These are phyloP conservation scores for Enteromius unitaeniatus DNA, from an alignment of 2,797 vertebrate genomes.

Conservation along the genomic window DNA sequence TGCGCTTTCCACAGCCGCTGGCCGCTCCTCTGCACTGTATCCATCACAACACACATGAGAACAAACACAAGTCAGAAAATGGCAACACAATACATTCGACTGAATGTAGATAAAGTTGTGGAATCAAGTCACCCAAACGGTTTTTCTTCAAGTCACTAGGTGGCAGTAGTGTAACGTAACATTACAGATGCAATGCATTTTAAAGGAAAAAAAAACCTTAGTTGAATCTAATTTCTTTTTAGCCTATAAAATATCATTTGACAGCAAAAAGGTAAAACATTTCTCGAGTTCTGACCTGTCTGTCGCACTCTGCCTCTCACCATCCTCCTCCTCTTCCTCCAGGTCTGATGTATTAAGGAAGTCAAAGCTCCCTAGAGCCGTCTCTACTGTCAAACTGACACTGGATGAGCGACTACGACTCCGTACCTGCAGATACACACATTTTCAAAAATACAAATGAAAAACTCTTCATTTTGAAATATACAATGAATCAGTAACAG, in stretches of 20 bases:
- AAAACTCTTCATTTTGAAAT: background rate
- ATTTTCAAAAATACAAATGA: background rate
- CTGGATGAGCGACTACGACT: conserved; percentile 89
- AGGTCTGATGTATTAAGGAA: conserved; percentile 89
- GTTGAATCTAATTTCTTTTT: background rate
- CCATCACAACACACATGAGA: conserved; percentile 9
- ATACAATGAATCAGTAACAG: background rate
- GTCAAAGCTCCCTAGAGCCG: conserved; percentile 93
- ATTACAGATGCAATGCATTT: background rate
- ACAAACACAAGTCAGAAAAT: background rate
- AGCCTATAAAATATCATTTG: background rate
- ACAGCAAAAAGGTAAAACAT: background rate
- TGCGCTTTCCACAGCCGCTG: conserved; percentile 54
- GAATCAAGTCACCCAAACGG: too few relatives aligned
- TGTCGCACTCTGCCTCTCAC: conserved; percentile 56
- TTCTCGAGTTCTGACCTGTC: conserved; percentile 68
- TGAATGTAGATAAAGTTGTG: background rate
- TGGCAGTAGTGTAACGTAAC: conserved; percentile 49
- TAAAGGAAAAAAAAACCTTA: background rate
- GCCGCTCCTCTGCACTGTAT: conserved; percentile 59
- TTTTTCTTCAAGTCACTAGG: conserved; percentile 55
- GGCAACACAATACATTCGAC: background rate
- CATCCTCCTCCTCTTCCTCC: conserved; percentile 80
- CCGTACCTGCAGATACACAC: conserved; percentile 73
- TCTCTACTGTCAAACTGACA: conserved; percentile 92